Evolutionary conservation across 2,888 invertebrate species (phyloP).

Genomic region (Agrenia bidenticulata): DNA sequence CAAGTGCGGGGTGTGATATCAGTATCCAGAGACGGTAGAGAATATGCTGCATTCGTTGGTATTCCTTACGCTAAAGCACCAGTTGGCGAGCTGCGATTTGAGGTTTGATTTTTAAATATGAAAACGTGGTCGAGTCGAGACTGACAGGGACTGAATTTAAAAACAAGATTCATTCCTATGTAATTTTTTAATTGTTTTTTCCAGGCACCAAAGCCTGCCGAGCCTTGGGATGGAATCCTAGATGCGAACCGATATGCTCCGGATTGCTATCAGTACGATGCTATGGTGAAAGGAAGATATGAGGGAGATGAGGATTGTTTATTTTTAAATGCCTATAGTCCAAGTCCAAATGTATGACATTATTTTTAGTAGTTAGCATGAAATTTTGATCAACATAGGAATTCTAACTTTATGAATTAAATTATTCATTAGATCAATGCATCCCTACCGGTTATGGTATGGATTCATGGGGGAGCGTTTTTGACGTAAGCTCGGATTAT

Average conservation of each 20-base stretch:
- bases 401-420: no score
- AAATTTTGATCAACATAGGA: neutral
- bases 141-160: no score
- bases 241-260: conserved; percentile 25
- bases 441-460: conserved; percentile 1
- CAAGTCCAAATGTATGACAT: neutral
- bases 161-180: neutral
- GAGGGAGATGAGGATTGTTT: conserved; percentile 30
- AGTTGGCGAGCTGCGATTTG: conserved; percentile 28
- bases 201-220: conserved; percentile 32
- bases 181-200: conserved; percentile 6
- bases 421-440: neutral
- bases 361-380: neutral
- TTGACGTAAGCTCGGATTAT: conserved; percentile 8
- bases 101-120: conserved; percentile 18
- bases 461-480: conserved; percentile 18
- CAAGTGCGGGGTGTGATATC: conserved; percentile 32
- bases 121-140: neutral
- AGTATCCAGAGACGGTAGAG: conserved; percentile 31
- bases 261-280: conserved; percentile 37
- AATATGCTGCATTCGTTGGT: conserved; percentile 29
- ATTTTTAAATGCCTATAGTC: conserved; percentile 15
- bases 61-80: conserved; percentile 29
- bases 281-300: conserved; percentile 23
- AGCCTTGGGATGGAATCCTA: conserved; percentile 30